These are phyloP conservation scores for Drosophila parvula DNA, from an alignment of 1,140 invertebrate genomes.

Conservation along the genomic window DNA sequence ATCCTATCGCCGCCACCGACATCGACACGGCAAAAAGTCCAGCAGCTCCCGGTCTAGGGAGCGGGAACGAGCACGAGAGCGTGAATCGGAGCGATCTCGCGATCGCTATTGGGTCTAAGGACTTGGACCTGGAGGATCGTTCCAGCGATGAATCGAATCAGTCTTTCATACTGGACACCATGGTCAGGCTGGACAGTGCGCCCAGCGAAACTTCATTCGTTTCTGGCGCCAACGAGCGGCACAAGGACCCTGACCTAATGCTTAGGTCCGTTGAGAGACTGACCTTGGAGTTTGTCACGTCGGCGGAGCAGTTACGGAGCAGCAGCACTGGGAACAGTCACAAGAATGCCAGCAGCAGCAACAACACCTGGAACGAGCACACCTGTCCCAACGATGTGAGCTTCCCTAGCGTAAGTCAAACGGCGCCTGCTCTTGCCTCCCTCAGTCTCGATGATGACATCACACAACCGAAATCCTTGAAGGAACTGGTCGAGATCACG, in stretches of 20 bases:
- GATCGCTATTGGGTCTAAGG: conserved; percentile 76
- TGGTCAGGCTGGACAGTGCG: conserved; percentile 49
- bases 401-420: conserved; percentile 91
- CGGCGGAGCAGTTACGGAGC: conserved; percentile 85
- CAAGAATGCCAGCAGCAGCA: conserved; percentile 67
- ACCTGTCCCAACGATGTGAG: conserved; percentile 90
- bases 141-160: conserved; percentile 77
- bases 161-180: conserved; percentile 77
- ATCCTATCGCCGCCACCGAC: conserved; percentile 60
- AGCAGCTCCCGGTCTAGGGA: conserved; percentile 62
- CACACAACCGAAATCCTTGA: conserved; percentile 56
- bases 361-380: conserved; percentile 91
- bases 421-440: conserved; percentile 88
- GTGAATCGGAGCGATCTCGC: conserved; percentile 58
- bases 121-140: conserved; percentile 63
- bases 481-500: conserved; percentile 61
- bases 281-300: conserved; percentile 87
- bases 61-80: conserved; percentile 45
- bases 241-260: conserved; percentile 88
- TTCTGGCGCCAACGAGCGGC: conserved; percentile 70
- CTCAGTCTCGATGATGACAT: conserved; percentile 85
- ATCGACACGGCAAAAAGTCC: conserved; percentile 76
- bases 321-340: conserved; percentile 67
- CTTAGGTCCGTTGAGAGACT: conserved; percentile 88
- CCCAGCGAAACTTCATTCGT: conserved; percentile 4